Evolutionary conservation across 2,113 vertebrate species (phyloP), one percentile per base, ranked within the genome.

Genomic region (Callithrix jacchus): DNA sequence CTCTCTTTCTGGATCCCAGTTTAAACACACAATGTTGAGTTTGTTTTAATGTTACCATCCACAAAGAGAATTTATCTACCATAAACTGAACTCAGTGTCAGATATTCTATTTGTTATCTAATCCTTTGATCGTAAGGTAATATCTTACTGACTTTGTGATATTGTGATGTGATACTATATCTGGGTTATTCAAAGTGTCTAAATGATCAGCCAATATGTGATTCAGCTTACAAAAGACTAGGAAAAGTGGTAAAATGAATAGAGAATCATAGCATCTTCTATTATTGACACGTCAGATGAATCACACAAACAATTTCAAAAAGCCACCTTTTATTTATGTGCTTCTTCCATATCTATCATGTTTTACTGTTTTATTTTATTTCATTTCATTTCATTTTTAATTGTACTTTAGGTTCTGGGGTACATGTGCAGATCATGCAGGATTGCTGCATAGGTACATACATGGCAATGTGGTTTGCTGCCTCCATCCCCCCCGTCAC

Each of bases 241-340:
- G 23, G 66, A 66, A 71, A 81, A 37, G 17, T 27, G 4, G 20
- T 14, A 32, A 8, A 37, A 12, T 10, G 21, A 87, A 95, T 40
- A 61, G 18, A 83, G 35, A 91, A 40, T 90, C 58, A 64, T 66
- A 47, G 35, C 7, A 40, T 40, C 35, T 96, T 52, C 42, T 82
- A 0, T 86, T 74, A 30, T 0, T 91, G 70, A 95, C 94, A 88
- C 16, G 7, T 77, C 52, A 1, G 0, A 0, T 87, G 79, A 94
- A 82, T 90, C 94, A 94, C 95, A 94, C 32, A 18, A 66, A 30
- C 1, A 68, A 1, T 97, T 98, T 97, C 77, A 98, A 95, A 98
- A 71, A 70, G 25, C 42, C 85, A 96, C n/a, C 11, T 95, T 95
- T 96, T 92, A 88, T 92, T 30, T 73, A 88, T 91, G 80, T 95